phyloP scores from a whole-genome alignment of 2,113 vertebrate species.

The Anolis carolinensis region DNA sequence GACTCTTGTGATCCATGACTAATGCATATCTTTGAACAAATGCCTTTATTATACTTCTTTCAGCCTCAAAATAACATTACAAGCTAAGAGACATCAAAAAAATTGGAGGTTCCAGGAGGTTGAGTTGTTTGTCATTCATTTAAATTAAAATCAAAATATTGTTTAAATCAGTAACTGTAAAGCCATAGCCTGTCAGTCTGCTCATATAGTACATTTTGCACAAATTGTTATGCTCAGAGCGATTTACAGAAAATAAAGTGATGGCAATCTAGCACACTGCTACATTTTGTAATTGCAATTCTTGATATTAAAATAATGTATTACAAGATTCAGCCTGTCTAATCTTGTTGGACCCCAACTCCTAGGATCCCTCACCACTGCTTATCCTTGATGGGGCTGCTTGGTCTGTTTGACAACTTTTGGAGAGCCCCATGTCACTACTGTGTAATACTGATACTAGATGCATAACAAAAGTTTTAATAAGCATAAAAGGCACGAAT shows the following conservation, averaged over 20 bases:
- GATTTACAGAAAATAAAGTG: background rate
- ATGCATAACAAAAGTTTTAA: background rate
- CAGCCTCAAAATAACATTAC: no score
- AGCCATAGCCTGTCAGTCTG: background rate
- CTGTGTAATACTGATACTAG: background rate
- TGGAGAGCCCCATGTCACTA: background rate
- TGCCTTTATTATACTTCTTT: constrained; percentile 1
- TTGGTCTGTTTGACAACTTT: no score
- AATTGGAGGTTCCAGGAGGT: no score
- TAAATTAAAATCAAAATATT: background rate
- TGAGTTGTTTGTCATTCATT: no score
- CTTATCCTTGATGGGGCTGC: no score
- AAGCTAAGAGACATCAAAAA: no score
- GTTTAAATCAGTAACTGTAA: background rate
- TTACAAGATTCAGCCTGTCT: no score
- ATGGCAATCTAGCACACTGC: background rate
- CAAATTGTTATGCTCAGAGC: background rate
- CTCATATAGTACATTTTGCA: background rate
- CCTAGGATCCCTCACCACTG: no score
- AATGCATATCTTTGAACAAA: constrained; percentile 20
- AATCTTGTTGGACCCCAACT: no score
- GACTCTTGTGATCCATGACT: constrained; percentile 13
- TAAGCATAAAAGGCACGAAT: background rate
- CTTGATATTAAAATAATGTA: no score
- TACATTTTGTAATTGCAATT: no score